Evolutionary conservation across 2,888 invertebrate genomes (phyloP), one percentile per base, ranked within the genome.

Genomic region (Theristus sp.): DNA sequence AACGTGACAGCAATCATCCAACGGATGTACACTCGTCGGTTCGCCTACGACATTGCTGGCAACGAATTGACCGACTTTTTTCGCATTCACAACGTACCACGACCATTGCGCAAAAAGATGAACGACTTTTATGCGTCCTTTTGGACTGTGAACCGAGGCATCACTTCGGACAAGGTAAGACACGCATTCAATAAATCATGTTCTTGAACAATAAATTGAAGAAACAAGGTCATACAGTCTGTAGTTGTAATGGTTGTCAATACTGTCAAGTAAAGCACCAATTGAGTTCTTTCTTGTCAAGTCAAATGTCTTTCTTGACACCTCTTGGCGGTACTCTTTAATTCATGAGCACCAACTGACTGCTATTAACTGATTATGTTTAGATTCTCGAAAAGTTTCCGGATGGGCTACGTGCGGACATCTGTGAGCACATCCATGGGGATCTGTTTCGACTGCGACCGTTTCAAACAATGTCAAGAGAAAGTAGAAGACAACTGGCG

Each of bases 1-100:
- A 93, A 93, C 77, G 93, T 94, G 67, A 93, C 93, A 24, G 91
- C 93, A 60, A 90, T 93, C 70, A 93, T 94, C 72, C 93, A 93
- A 75, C 81, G 93, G 68, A 90, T 93, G 89, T 94, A 93, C 77
- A 87, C 90, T 0, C 81, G 91, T 54, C 82, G 90, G 52, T 90
- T 90, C 2, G 82, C 89, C 72, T 93, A 90, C 75, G 91, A 93
- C 75, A 87, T 86, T 69, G 91, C 90, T 2, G 20, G 46, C 25
- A 22, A 56, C n/a, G 56, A 56, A 27, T 6, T 56, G 30, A 10
- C 2, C 13, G 30, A 56, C 30, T 93, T 94, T 77, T 83, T 91
- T 66, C 83, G 85, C 49, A 81, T 91, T 65, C 90, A 93, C 79
- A 89, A 91, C 80, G 88, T 94, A 71, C 93, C 93, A 1, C 89